Conservation (phyloP, 1,140 invertebrate genomes). For the Laupala kohalensis region DNA sequence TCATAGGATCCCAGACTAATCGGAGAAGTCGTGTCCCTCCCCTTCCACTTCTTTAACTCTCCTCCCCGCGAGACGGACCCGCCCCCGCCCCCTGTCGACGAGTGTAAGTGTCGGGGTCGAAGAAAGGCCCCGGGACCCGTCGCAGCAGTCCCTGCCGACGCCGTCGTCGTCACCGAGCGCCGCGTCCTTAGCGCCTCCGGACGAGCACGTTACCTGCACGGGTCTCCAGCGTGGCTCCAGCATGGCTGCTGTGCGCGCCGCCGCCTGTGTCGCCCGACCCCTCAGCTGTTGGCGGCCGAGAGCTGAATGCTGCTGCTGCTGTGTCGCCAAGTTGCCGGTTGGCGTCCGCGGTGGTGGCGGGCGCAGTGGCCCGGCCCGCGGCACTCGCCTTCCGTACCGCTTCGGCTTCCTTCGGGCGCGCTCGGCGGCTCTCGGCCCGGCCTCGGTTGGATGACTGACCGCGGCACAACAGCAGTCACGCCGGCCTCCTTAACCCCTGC, state of each 20-base stretch:
- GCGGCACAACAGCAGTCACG: constrained; percentile 7
- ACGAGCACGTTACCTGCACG: constrained; percentile 10
- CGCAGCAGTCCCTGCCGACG: neutral
- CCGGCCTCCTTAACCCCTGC: constrained; percentile 4
- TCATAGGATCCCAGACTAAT: constrained; percentile 9
- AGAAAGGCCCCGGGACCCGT: neutral
- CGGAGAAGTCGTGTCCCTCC: constrained; percentile 11
- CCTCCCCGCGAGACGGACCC: neutral
- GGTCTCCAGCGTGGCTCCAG: constrained; percentile 15
- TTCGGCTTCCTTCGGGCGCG: neutral
- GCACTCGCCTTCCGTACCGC: constrained; percentile 4
- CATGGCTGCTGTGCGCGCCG: neutral
- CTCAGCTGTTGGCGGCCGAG: neutral
- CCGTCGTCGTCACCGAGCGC: neutral
- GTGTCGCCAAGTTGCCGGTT: constrained; percentile 6
- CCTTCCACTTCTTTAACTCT: constrained; percentile 5
- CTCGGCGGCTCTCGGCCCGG: neutral
- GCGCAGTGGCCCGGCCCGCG: constrained; percentile 1
- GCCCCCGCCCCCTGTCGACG: neutral
- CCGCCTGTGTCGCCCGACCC: neutral
- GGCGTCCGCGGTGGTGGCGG: neutral
- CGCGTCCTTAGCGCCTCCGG: neutral
- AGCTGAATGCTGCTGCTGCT: neutral
- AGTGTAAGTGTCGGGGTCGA: neutral
- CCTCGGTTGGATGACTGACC: constrained; percentile 4